Evolutionary conservation across 2,113 vertebrate genomes (phyloP).

Genomic region (Lepus timidus): DNA sequence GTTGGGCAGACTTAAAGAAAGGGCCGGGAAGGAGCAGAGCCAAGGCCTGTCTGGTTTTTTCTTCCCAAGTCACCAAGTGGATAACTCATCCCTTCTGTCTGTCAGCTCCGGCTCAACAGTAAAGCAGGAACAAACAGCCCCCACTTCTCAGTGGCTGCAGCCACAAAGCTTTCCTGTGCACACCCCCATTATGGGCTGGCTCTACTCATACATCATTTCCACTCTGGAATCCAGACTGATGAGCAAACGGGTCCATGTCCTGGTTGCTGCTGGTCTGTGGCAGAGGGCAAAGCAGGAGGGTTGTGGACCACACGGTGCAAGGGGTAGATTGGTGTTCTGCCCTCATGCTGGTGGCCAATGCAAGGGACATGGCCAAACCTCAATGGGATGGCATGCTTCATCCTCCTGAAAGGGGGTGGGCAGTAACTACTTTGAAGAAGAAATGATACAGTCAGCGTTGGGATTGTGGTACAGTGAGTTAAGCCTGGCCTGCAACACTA

Average conservation of each 20-base stretch:
- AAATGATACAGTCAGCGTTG: neutral
- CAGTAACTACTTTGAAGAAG: neutral
- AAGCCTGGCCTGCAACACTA: too few relatives aligned
- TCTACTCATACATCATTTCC: neutral
- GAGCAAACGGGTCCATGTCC: neutral
- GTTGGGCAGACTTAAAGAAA: slow-evolving; percentile 2
- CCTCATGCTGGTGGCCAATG: neutral
- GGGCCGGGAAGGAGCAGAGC: neutral
- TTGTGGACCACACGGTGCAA: neutral
- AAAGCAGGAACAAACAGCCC: neutral
- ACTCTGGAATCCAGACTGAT: neutral
- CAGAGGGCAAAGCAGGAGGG: neutral
- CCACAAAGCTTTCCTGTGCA: neutral
- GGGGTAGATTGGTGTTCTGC: neutral
- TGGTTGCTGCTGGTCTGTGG: neutral
- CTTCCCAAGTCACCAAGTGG: neutral
- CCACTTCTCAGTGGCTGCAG: neutral
- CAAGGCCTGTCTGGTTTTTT: neutral
- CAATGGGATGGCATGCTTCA: neutral
- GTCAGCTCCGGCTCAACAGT: neutral
- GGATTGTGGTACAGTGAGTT: too few relatives aligned
- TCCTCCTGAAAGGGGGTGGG: neutral
- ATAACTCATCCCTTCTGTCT: neutral
- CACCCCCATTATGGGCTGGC: neutral
- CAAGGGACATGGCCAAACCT: neutral